Percentiles rank a stretch among this genome's conserved stretches.
Evolutionary conservation across 2,113 vertebrate species (phyloP).

Genomic region (Ptyas mucosa): DNA sequence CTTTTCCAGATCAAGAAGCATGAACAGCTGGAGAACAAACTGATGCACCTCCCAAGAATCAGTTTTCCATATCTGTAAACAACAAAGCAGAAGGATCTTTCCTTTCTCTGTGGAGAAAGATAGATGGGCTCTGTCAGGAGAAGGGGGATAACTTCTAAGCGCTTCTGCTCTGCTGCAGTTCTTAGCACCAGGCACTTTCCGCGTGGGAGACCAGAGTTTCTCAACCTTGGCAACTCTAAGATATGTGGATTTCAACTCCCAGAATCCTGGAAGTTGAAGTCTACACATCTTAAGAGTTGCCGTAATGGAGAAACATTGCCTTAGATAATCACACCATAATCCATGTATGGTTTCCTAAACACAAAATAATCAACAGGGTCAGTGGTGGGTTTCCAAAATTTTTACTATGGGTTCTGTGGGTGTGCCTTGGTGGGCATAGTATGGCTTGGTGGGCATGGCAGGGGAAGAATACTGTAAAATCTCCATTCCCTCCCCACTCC

Average conservation of each 20-base stretch:
- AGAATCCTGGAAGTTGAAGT: not conserved
- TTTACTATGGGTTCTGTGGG: too few relatives aligned
- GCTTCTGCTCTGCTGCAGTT: not conserved
- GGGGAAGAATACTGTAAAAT: too few relatives aligned
- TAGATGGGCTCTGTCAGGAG: not conserved
- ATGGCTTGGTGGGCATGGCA: too few relatives aligned
- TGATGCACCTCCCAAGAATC: not conserved
- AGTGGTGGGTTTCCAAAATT: too few relatives aligned
- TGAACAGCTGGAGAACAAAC: not conserved
- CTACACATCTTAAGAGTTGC: not conserved
- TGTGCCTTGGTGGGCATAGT: too few relatives aligned
- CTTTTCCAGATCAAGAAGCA: not conserved
- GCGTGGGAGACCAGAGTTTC: not conserved
- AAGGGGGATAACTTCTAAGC: not conserved
- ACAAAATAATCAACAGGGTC: not conserved
- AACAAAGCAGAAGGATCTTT: not conserved
- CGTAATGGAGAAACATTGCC: not conserved
- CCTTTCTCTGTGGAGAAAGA: not conserved
- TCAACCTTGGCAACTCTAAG: not conserved
- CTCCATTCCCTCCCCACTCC: too few relatives aligned
- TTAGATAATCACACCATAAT: not conserved
- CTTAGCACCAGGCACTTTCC: not conserved
- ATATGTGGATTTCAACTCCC: not conserved
- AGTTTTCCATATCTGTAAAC: not conserved
- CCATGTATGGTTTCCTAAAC: not conserved